Evolutionary conservation across 2,113 vertebrate genomes (phyloP).

Genomic region (Thalassoma bifasciatum): DNA sequence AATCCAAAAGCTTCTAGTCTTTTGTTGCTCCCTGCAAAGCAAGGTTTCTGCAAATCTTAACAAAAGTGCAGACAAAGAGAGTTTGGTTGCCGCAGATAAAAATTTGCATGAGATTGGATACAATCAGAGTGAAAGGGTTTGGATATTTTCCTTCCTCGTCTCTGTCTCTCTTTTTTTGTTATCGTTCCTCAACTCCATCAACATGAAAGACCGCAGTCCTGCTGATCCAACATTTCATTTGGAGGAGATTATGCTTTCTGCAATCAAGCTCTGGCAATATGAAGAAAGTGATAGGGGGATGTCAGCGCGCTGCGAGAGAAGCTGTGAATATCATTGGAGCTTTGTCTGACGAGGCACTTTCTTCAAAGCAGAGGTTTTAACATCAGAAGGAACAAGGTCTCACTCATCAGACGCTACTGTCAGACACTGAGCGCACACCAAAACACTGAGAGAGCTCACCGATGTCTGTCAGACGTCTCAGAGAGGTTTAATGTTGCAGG

Average conservation of each 20-base stretch:
- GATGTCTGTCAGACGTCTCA: neutral
- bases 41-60: neutral
- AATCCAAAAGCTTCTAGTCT: neutral
- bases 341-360: constrained; percentile 51
- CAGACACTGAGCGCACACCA: neutral
- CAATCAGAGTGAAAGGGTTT: constrained; percentile 9
- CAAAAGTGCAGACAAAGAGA: constrained; percentile 16
- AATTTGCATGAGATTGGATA: constrained; percentile 41
- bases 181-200: constrained; percentile 38
- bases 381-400: neutral
- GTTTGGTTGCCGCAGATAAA: constrained; percentile 24
- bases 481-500: neutral
- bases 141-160: neutral
- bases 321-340: constrained; percentile 45
- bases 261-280: constrained; percentile 40
- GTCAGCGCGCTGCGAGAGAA: constrained; percentile 35
- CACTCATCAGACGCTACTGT: constrained; percentile 4
- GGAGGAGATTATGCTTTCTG: constrained; percentile 56
- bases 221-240: constrained; percentile 62
- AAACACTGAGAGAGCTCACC: neutral
- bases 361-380: constrained; percentile 36
- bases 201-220: constrained; percentile 51
- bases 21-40: neutral
- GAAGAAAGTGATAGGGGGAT: constrained; percentile 26
- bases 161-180: constrained; percentile 4